Evolutionary conservation across 2,113 vertebrate genomes (phyloP), one percentile per base, ranked within the genome.

Genomic region (Dunckerocampus dactyliophorus): DNA sequence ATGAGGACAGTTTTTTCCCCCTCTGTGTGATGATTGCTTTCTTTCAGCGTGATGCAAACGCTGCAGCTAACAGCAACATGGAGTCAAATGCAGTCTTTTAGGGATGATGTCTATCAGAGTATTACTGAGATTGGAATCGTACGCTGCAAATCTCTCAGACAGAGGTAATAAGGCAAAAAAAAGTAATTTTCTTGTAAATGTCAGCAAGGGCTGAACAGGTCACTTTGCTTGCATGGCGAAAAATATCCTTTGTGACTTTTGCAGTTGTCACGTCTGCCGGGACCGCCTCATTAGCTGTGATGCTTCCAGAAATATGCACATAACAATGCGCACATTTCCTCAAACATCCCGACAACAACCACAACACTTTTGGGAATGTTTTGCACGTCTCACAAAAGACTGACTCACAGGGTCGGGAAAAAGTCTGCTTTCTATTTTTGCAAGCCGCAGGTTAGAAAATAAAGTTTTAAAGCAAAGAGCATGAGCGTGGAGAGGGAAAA

Each of bases 101-200:
- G 20, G 24, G 43, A 39, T 46, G 63, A 67, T 69, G 15, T n/a
- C 21, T 57, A 74, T 78, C 74, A 47, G 62, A 31, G 39, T 65
- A 70, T 72, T 22, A 20, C 34, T 42, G 52, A 75, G 71, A 84
- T 69, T 75, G 62, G 75, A 80, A 79, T 82, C 69, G 50, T 65
- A 62, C 46, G 69, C 50, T 69, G 39, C 42, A 69, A 70, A 79
- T 72, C 59, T 77, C 63, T 31, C 60, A 64, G 57, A 46, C 51
- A 59, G 43, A 62, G 59, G 59, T 73, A 53, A 43, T 43, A 43
- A 14, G 12, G 39, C 39, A 43, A 52, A 51, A 65, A 79, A 82
- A 76, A 75, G 53, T 63, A 49, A 59, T 76, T 78, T 82, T 68
- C 53, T 60, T 47, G 46, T 48, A 80, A 73, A 73, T 73, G 56